Percentiles rank a stretch among this genome's conserved stretches.
Evolutionary conservation across 1,140 invertebrate species (phyloP).

Genomic region (Zophobas morio): DNA sequence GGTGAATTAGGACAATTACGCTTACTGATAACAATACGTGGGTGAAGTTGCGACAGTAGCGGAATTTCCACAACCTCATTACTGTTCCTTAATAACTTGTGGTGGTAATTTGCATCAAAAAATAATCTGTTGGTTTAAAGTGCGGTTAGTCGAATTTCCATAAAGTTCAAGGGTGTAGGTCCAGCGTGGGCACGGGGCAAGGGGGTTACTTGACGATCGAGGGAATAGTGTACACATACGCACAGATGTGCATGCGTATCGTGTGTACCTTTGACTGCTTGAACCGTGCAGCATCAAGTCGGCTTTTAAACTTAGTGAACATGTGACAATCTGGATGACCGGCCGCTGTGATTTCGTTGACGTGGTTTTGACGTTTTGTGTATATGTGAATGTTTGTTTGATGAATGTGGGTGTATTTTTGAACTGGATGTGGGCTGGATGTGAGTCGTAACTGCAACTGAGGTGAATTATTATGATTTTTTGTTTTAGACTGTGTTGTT

Average conservation of each 20-base stretch:
- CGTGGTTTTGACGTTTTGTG: background rate
- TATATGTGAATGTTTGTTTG: background rate
- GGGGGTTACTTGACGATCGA: constrained; percentile 23
- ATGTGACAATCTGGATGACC: constrained; percentile 43
- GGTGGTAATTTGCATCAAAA: constrained; percentile 26
- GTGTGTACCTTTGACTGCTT: constrained; percentile 46
- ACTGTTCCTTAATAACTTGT: background rate
- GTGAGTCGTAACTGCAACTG: no score
- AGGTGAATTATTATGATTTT: no score
- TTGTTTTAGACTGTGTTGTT: no score
- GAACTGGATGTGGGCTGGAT: background rate
- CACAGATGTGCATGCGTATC: constrained; percentile 46
- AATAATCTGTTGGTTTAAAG: background rate
- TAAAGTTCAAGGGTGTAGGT: constrained; percentile 7
- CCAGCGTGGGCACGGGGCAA: constrained; percentile 3
- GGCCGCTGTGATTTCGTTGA: constrained; percentile 9
- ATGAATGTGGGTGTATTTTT: constrained; percentile 3
- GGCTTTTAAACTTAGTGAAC: constrained; percentile 44
- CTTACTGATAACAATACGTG: constrained; percentile 3
- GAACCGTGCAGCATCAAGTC: constrained; percentile 45
- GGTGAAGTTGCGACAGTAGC: background rate
- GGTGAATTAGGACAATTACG: background rate
- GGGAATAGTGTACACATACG: constrained; percentile 25
- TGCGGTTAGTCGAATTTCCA: constrained; percentile 20
- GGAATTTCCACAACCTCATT: constrained; percentile 8